Base-by-base conservation (phyloP, 2,888 invertebrate species). In the Thereva unica region DNA sequence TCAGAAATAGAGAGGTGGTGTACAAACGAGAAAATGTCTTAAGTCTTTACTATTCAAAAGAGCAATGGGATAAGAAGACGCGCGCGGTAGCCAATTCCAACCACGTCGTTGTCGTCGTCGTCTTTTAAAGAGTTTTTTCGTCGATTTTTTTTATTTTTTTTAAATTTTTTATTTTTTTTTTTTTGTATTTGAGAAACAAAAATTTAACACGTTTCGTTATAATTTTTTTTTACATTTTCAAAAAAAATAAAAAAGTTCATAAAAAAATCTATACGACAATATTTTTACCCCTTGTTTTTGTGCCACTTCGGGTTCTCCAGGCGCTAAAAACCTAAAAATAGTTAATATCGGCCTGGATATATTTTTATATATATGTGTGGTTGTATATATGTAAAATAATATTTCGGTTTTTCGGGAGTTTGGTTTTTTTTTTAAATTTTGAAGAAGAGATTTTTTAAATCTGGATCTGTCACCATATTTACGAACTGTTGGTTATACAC, bases 1-100 rank as follows among this genome's bases (percentile, higher is more conserved):
- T 74, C 74, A 73, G 72, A 74, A 74, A 74, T 74, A 74, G 73
- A 73, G 74, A 73, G 73, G 71, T 23, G 23, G 23, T 23, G 23
- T 71, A 69, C 54, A 67, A 64, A 67, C 67, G 64, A 56, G 64
- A 64, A 67, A 59, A 47, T 67, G 23, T 23, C 23, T 23, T 23
- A 23, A 23, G 23, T 23, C 23, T 64, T 66, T 56, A 67, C 66
- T 69, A 67, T 67, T 69, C 55, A 52, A 67, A 67, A 61, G 54
- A 63, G 67, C 66, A 67, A 69, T 67, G 67, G 69, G 67, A 67
- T 61, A 68, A 68, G 54, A 69, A 65, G 69, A 69, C 65, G 69
- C 67, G 66, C 68, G 69, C 67, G 67, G 63, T 67, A 65, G 55
- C 53, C 66, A 57, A 50, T 67, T 67, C 63, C 56, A 67, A 23